phyloP scores from a whole-genome alignment of 2,797 vertebrate species.

The Falco novaeseelandiae region DNA sequence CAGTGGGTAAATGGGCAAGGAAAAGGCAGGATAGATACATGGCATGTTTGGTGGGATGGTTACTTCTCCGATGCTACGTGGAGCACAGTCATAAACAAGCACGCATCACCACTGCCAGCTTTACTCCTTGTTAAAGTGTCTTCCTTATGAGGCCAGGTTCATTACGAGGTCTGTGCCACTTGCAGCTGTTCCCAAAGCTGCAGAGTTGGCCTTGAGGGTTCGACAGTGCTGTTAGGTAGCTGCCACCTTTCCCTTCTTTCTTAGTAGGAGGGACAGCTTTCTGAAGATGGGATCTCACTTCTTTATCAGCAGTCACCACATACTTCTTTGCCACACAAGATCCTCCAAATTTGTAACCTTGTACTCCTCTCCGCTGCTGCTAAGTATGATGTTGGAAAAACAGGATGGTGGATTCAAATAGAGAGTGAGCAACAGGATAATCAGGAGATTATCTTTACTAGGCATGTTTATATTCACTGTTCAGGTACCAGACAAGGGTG shows the following conservation, averaged over 20 bases:
- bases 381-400: not conserved
- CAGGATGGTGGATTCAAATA: not conserved
- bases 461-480: not conserved
- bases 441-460: not conserved
- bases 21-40: not conserved
- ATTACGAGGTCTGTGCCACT: not conserved
- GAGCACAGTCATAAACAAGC: not conserved
- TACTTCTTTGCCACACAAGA: not conserved
- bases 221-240: not conserved
- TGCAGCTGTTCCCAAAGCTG: not conserved
- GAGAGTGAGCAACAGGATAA: not conserved
- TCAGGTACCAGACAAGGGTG: not conserved
- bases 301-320: not conserved
- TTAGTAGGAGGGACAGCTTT: not conserved
- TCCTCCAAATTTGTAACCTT: not conserved
- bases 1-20: not conserved
- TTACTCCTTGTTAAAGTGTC: not conserved
- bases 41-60: not conserved
- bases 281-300: not conserved
- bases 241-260: not conserved
- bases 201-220: not conserved
- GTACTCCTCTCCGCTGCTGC: not conserved
- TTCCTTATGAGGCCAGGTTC: not conserved
- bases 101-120: not conserved
- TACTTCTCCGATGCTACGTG: rapidly evolving